Evolutionary conservation across 1,140 invertebrate genomes (phyloP), one percentile per base, ranked within the genome.

Genomic region (Drosophila novamexicana): DNA sequence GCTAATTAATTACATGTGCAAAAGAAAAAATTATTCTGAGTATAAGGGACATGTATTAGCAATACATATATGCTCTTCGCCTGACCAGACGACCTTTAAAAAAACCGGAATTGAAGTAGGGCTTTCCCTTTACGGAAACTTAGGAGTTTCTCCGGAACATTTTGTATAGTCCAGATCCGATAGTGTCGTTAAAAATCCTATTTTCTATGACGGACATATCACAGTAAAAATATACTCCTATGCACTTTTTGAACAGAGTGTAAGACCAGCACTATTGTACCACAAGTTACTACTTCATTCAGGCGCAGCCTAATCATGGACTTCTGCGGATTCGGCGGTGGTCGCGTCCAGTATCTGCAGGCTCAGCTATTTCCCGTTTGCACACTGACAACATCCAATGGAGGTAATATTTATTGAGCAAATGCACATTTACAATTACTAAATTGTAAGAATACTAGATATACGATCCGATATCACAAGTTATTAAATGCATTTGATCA

Each of bases 281-380:
- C 47, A 29, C 12, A 50, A 52, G 50, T 32, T 10, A 34, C 12
- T 14, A 59, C 18, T 22, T n/a, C 10, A 32, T 57, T 34, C 12
- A 18, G 10, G 16, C n/a, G 18, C 14, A 36, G 5, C 14, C 12
- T 1, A 34, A 40, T 22, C 39, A 88, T 86, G 83, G 83, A 86
- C 50, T 74, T 89, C 49, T 71, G 45, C n/a, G 67, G 67, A 40
- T 75, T 71, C 14, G 75, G 79, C 9, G 82, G 80, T 32, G 91
- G 91, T 53, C 93, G 86, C 75, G 93, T 94, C 45, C 93, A 93
- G 77, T 93, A 93, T 74, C 82, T 94, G 42, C 94, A 94, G 79
- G 93, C 94, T 45, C 93, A 93, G 50, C 81, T 94, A 32, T 94
- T 94, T 91, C 94, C 94, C 42, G 84, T 94, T 56, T 92, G 90